Evolutionary conservation across 2,888 invertebrate genomes (phyloP).

Genomic region (Chaitophorus viminalis): DNA sequence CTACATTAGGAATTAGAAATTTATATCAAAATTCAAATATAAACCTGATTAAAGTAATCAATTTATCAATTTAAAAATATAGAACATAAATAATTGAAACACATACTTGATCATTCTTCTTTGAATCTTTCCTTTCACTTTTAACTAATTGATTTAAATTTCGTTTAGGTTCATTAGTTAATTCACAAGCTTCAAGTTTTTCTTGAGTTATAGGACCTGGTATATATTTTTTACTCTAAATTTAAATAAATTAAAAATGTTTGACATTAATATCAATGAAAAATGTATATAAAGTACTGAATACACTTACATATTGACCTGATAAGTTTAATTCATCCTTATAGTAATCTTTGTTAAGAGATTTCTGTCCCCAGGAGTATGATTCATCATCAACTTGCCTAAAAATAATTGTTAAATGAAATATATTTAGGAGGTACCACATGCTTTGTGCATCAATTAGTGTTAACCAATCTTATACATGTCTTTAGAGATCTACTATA

Average conservation of each 20-base stretch:
- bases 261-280: not conserved
- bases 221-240: constrained; percentile 67
- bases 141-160: constrained; percentile 67
- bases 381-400: constrained; percentile 47
- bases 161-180: constrained; percentile 65
- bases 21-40: no score
- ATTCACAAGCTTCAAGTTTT: constrained; percentile 72
- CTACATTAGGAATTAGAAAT: no score
- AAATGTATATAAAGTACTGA: not conserved
- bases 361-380: constrained; percentile 53
- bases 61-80: not conserved
- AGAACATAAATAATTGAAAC: not conserved
- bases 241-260: not conserved
- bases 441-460: no score
- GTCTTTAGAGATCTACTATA: no score
- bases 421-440: not conserved
- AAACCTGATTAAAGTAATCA: no score
- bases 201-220: constrained; percentile 74
- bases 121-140: constrained; percentile 62
- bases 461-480: no score
- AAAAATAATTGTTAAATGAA: not conserved
- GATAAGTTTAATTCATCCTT: constrained; percentile 47
- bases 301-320: constrained; percentile 40
- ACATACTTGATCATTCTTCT: constrained; percentile 62
- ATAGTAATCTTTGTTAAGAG: constrained; percentile 50